Base-by-base conservation (phyloP, 2,888 invertebrate species). In the Mylabris sibirica region DNA sequence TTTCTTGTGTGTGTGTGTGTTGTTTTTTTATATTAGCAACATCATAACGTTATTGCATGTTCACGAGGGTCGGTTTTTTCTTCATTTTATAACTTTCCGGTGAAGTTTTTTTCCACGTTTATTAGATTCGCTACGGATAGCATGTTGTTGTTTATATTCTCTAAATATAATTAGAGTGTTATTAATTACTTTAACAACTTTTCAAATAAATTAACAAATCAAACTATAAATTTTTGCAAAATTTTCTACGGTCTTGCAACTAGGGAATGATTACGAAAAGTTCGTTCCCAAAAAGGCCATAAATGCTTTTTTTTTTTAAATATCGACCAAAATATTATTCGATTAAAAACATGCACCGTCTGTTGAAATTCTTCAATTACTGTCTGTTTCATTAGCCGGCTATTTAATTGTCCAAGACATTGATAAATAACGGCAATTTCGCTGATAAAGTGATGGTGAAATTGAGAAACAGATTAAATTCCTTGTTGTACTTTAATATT, bases 391-490 rank as follows among this genome's bases (percentile, higher is more conserved):
- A 64, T 64, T 64, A 64, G 59, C 35, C 17, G 59, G 22, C 2
- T 12, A 14, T 24, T 24, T 57, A 57, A 57, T 24, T 3, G 24
- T 57, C 66, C 26, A 44, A 35, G 74, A 75, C 76, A 61, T 72
- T 75, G 73, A 75, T 69, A 75, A 75, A 76, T 76, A 69, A 68
- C 35, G 62, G 72, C 67, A 70, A 75, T 76, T 75, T 66, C 49
- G 53, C 66, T 75, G 75, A 75, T 74, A 73, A 75, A 75, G 72
- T 66, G 74, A 67, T 61, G 64, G 64, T 67, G 70, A 74, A 74
- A 75, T 74, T 76, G 74, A 74, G 74, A 74, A 72, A 75, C 74
- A 73, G 75, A 75, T 76, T 74, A 76, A 75, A 75, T 73, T 70
- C 72, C 64, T 66, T 67, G 73, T 68, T 69, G 65, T 69, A 63